phyloP scores from a whole-genome alignment of 2,797 vertebrate genomes.

The Chaunax sp. region DNA sequence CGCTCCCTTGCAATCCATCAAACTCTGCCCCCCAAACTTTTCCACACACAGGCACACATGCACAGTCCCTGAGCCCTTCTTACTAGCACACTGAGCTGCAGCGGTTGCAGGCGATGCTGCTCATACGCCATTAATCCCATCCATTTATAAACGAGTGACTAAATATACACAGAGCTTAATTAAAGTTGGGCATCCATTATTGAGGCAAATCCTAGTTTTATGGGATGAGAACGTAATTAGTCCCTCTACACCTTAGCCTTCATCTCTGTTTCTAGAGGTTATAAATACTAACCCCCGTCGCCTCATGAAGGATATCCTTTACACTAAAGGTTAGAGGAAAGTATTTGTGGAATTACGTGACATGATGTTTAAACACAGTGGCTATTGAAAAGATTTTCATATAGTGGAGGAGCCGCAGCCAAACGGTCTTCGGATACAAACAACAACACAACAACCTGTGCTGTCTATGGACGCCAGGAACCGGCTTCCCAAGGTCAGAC shows the following conservation, averaged over 20 bases:
- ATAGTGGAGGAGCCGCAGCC: conserved; percentile 38
- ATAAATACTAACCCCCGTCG: conserved; percentile 72
- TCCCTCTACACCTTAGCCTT: conserved; percentile 74
- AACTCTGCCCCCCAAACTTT: conserved; percentile 39
- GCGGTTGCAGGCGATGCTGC: conserved; percentile 55
- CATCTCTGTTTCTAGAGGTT: conserved; percentile 68
- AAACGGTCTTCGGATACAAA: conserved; percentile 46
- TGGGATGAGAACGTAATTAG: conserved; percentile 83
- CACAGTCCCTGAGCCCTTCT: conserved; percentile 25
- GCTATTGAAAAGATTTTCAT: conserved; percentile 44
- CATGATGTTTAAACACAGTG: conserved; percentile 53
- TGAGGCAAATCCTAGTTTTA: conserved; percentile 79
- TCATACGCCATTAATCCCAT: conserved; percentile 72
- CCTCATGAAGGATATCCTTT: conserved; percentile 74
- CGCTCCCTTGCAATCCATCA: conserved; percentile 59
- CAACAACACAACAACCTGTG: conserved; percentile 44
- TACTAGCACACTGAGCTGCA: conserved; percentile 26
- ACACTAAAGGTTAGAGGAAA: conserved; percentile 71
- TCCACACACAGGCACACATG: conserved; percentile 19
- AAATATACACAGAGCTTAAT: conserved; percentile 85
- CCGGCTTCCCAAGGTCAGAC: conserved; percentile 67
- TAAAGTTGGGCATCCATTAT: conserved; percentile 82
- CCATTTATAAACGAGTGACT: conserved; percentile 78
- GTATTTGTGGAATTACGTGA: conserved; percentile 68
- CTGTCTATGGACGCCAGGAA: conserved; percentile 31